A percentile compares a stretch with the other conserved stretches of the same genome.
Evolutionary conservation across 2,797 vertebrate genomes (phyloP).

Genomic region (Halcyon leucocephala): DNA sequence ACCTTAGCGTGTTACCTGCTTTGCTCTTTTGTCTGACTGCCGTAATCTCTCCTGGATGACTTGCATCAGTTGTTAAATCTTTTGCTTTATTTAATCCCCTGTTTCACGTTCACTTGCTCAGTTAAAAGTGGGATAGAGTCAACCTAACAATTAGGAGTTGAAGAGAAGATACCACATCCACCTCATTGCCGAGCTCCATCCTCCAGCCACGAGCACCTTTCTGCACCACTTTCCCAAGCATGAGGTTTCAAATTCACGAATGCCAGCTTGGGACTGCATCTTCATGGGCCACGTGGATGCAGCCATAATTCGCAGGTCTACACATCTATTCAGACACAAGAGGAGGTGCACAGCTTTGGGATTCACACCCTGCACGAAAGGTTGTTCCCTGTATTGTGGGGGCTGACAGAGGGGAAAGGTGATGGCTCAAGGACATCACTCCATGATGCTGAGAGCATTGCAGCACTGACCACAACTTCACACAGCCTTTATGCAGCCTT

Average conservation of each 20-base stretch:
- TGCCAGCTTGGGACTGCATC: neutral
- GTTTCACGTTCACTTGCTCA: neutral
- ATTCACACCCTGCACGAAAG: neutral
- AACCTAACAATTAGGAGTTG: neutral
- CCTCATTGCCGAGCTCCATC: neutral
- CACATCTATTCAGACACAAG: rapidly evolving
- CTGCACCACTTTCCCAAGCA: rapidly evolving
- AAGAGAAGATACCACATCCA: rapidly evolving
- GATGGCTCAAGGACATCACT: neutral
- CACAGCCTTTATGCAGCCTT: neutral
- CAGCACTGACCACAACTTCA: neutral
- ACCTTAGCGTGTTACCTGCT: neutral
- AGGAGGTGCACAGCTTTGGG: neutral
- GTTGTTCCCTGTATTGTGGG: rapidly evolving
- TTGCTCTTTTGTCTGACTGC: neutral
- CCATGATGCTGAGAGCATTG: rapidly evolving
- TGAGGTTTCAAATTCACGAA: neutral
- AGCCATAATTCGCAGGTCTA: neutral
- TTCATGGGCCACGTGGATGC: rapidly evolving
- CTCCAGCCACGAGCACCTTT: neutral
- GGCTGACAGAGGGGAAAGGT: neutral
- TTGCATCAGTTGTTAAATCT: neutral
- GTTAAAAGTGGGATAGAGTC: neutral
- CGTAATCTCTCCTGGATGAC: neutral
- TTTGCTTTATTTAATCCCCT: neutral